Percentiles rank a stretch among this genome's conserved stretches.
Evolutionary conservation across 2,888 invertebrate genomes (phyloP).

Genomic region (Xylocampa areola): DNA sequence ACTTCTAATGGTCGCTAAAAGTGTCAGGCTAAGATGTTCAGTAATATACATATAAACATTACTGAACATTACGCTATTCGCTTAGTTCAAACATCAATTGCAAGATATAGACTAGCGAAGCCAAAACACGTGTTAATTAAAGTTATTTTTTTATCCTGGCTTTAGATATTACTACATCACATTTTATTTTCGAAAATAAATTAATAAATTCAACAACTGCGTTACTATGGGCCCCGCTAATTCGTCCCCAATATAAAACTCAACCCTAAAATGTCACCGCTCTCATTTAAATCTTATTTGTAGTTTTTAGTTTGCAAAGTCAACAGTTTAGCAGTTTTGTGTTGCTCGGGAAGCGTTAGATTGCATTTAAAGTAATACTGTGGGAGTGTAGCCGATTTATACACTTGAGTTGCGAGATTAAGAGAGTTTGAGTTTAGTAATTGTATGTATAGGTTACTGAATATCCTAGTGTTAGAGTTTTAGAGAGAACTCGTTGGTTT

Average conservation of each 20-base stretch:
- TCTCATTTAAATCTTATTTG: slow-evolving; percentile 87
- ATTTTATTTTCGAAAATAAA: not conserved
- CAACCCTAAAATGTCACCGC: slow-evolving; percentile 58
- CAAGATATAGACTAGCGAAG: too few relatives aligned
- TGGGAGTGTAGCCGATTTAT: slow-evolving; percentile 41
- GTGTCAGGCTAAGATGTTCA: too few relatives aligned
- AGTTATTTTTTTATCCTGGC: too few relatives aligned
- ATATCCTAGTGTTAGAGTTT: too few relatives aligned
- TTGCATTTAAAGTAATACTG: slow-evolving; percentile 51
- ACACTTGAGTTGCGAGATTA: slow-evolving; percentile 25
- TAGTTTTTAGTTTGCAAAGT: slow-evolving; percentile 84
- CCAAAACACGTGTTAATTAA: too few relatives aligned
- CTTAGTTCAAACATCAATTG: too few relatives aligned
- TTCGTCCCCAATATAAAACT: slow-evolving; percentile 55
- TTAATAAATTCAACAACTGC: not conserved
- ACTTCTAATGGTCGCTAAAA: too few relatives aligned
- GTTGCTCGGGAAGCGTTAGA: slow-evolving; percentile 58
- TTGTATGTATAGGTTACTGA: too few relatives aligned
- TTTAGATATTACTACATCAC: too few relatives aligned
- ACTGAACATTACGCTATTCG: too few relatives aligned
- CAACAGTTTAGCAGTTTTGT: slow-evolving; percentile 75
- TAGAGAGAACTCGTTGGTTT: too few relatives aligned
- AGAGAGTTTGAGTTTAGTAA: not conserved
- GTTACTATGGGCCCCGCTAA: slow-evolving; percentile 41
- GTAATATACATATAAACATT: too few relatives aligned